Percentiles rank a stretch among this genome's conserved stretches.
Conservation (phyloP, 2,888 invertebrate species). For the Octodonta nipae region DNA sequence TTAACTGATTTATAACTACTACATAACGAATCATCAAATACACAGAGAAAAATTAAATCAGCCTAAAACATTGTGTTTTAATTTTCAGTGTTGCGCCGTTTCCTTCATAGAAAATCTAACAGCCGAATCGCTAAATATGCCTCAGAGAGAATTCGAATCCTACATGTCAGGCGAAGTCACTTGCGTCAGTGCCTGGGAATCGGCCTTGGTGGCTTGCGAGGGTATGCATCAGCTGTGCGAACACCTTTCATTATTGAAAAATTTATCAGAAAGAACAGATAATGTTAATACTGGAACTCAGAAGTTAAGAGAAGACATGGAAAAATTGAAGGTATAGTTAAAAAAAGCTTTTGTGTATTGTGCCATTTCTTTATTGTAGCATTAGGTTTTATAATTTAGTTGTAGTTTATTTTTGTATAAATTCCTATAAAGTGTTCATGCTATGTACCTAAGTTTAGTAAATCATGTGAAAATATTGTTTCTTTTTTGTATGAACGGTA, state of each 20-base stretch:
- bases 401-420: too few relatives aligned
- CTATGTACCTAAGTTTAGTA: too few relatives aligned
- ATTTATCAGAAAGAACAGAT: constrained; percentile 51
- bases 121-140: constrained; percentile 83
- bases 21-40: too few relatives aligned
- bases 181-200: constrained; percentile 71
- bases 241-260: constrained; percentile 55
- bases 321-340: constrained; percentile 50
- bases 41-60: too few relatives aligned
- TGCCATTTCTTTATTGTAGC: too few relatives aligned
- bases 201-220: constrained; percentile 70
- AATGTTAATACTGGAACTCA: constrained; percentile 50
- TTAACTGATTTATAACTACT: too few relatives aligned
- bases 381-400: too few relatives aligned
- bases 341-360: too few relatives aligned
- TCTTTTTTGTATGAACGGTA: too few relatives aligned
- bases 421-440: too few relatives aligned
- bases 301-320: constrained; percentile 54
- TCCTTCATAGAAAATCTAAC: constrained; percentile 94
- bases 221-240: constrained; percentile 73
- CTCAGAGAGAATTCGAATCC: constrained; percentile 80
- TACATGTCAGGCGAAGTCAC: constrained; percentile 83
- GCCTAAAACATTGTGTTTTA: too few relatives aligned
- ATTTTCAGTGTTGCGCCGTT: constrained; percentile 82
- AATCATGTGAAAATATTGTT: too few relatives aligned